phyloP scores from a whole-genome alignment of 2,113 vertebrate species.

The Vidua macroura region DNA sequence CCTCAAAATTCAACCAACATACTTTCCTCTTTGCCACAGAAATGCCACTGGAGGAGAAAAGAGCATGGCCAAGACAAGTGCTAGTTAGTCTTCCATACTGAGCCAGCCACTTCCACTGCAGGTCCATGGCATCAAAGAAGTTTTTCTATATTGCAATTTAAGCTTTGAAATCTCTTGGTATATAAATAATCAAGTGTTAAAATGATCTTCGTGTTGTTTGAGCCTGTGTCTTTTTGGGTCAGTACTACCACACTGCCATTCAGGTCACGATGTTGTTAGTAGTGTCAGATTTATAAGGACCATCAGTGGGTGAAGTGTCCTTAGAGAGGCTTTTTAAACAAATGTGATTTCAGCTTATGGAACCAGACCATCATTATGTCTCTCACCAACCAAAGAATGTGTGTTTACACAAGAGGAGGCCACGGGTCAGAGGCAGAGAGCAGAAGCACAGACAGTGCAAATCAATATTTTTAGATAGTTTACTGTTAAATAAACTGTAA shows the following conservation, averaged over 20 bases:
- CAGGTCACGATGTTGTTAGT: background rate
- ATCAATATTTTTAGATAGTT: slow-evolving; percentile 69
- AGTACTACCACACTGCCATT: background rate
- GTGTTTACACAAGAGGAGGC: slow-evolving; percentile 62
- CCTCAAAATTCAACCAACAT: background rate
- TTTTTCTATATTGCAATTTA: background rate
- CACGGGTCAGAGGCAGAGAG: slow-evolving; percentile 52
- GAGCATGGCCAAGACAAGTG: background rate
- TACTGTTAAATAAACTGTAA: slow-evolving; percentile 59
- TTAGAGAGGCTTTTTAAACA: slow-evolving; percentile 61
- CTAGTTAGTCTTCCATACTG: background rate
- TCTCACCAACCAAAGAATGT: slow-evolving; percentile 43
- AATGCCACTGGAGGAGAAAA: accelerated
- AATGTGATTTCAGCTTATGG: slow-evolving; percentile 46
- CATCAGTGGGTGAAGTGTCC: slow-evolving; percentile 30
- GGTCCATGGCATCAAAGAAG: background rate
- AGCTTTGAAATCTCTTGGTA: background rate
- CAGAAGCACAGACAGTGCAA: slow-evolving; percentile 63
- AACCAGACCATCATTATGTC: slow-evolving; percentile 49
- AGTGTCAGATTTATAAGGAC: slow-evolving; percentile 37
- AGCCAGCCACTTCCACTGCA: background rate
- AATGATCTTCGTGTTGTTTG: background rate
- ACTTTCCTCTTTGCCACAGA: background rate
- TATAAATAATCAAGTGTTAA: background rate
- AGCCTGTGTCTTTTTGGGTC: background rate